phyloP scores from a whole-genome alignment of 2,113 vertebrate species.

The Syngnathus scovelli region DNA sequence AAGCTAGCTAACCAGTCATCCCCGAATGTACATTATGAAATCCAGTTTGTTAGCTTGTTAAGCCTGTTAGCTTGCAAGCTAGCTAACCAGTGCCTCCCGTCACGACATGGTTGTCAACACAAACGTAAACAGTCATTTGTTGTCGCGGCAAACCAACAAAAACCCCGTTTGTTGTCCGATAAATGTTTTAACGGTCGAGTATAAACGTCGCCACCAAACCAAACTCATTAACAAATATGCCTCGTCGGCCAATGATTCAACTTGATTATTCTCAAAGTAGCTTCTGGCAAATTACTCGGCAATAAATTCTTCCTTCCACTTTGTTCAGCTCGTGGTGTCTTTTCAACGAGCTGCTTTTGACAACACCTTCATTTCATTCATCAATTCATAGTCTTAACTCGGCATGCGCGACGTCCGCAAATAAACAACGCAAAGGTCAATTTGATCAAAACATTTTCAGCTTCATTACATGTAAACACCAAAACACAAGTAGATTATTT shows the following conservation, averaged over 20 bases:
- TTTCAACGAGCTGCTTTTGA: conserved; percentile 39
- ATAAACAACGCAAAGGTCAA: conserved; percentile 8
- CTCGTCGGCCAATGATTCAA: conserved; percentile 42
- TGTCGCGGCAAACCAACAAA: no score
- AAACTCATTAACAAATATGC: conserved; percentile 51
- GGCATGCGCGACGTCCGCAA: conserved; percentile 8
- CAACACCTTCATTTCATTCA: no score
- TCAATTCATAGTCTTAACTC: conserved; percentile 18
- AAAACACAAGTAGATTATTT: background rate
- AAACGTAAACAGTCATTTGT: background rate
- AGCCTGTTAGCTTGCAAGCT: background rate
- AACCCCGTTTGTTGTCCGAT: no score
- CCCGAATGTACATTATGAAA: no score
- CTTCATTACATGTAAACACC: conserved; percentile 3
- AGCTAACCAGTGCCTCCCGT: background rate
- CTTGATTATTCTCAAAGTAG: conserved; percentile 47
- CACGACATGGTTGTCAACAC: background rate
- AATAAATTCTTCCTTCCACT: conserved; percentile 53
- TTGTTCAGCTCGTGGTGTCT: conserved; percentile 50
- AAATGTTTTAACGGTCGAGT: background rate
- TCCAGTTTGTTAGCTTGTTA: no score
- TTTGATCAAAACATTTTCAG: conserved; percentile 12
- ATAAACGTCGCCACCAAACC: conserved; percentile 21
- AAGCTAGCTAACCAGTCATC: background rate
- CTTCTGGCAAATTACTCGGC: conserved; percentile 32